Evolutionary conservation across 2,888 invertebrate genomes (phyloP), one percentile per base, ranked within the genome.

Genomic region (Pocota personata): DNA sequence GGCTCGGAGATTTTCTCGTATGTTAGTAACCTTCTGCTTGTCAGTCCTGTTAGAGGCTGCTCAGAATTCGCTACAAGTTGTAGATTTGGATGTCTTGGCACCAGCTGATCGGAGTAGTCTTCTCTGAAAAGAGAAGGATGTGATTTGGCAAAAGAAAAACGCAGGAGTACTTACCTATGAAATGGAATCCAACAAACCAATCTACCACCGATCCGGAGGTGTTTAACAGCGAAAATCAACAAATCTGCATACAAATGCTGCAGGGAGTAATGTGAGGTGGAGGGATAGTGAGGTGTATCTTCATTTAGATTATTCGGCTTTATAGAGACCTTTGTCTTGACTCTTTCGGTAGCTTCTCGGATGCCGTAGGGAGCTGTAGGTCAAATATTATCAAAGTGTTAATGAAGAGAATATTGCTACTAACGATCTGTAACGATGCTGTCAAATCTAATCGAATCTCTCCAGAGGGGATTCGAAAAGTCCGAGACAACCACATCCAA

Each of bases 131-230:
- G 3, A 27, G 16, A 24, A 43, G 1, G 12, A 16, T 37, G 19
- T 10, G 1, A 32, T 21, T 55, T 1, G 0, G n/a, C 91, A 2
- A 3, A 1, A 35, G 2, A 0, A 27, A 50, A 1, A 0, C 5
- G 8, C n/a, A 14, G 4, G 1, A n/a, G 14, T 16, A 60, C 76
- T 76, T 88, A 96, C 96, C 97, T 95, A 87, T 96, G 96, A 40
- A 98, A 94, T 27, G 99, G 99, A 89, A 98, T 95, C 99, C 99
- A 99, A 93, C 97, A 98, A 0, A 99, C 98, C 16, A 99, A 93
- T 87, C 97, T 93, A 0, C 98, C 96, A 4, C 95, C 95, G 4
- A 96, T 87, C 88, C 93, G 94, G 73, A 99, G 94, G 91, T 97
- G 95, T 64, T 93, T 93, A 0, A 97, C 97, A 0, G 98, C 95